A percentile compares a stretch with the other conserved stretches of the same genome.
Evolutionary conservation across 2,888 invertebrate genomes (phyloP).

Genomic region (Drosophila anomalata): DNA sequence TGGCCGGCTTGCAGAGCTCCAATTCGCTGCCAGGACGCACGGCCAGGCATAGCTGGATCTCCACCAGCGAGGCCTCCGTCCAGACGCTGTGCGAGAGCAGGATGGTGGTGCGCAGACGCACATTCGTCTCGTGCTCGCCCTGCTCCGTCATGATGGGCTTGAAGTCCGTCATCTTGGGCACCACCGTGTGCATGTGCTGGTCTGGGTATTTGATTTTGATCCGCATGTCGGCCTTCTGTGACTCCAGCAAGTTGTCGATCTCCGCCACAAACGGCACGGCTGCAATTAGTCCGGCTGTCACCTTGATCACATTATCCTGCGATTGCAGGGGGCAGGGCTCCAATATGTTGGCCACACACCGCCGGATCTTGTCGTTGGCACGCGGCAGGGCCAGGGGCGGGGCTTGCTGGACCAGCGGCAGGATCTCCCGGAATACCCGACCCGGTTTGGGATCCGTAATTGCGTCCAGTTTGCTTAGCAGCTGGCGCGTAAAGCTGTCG

Average conservation of each 20-base stretch:
- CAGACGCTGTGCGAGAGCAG: slow-evolving; percentile 93
- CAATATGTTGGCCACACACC: slow-evolving; percentile 91
- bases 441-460: slow-evolving; percentile 94
- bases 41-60: slow-evolving; percentile 92
- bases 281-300: slow-evolving; percentile 95
- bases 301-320: slow-evolving; percentile 92
- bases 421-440: slow-evolving; percentile 90
- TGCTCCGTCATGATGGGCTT: slow-evolving; percentile 87
- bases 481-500: slow-evolving; percentile 91
- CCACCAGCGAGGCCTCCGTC: slow-evolving; percentile 96
- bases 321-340: slow-evolving; percentile 92
- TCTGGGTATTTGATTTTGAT: slow-evolving; percentile 96
- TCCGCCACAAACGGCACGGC: slow-evolving; percentile 95
- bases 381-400: slow-evolving; percentile 88
- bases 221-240: slow-evolving; percentile 89
- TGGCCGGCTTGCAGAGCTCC: slow-evolving; percentile 93
- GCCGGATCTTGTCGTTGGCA: slow-evolving; percentile 89
- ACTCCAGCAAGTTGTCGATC: slow-evolving; percentile 90
- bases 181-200: slow-evolving; percentile 92
- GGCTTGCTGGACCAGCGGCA: slow-evolving; percentile 90
- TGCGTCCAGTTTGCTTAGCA: slow-evolving; percentile 91
- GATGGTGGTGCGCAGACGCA: slow-evolving; percentile 92
- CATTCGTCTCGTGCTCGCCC: slow-evolving; percentile 84
- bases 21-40: slow-evolving; percentile 85
- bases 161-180: slow-evolving; percentile 91